Base-by-base conservation (phyloP, 2,888 invertebrate genomes). In the Suillia variegata region DNA sequence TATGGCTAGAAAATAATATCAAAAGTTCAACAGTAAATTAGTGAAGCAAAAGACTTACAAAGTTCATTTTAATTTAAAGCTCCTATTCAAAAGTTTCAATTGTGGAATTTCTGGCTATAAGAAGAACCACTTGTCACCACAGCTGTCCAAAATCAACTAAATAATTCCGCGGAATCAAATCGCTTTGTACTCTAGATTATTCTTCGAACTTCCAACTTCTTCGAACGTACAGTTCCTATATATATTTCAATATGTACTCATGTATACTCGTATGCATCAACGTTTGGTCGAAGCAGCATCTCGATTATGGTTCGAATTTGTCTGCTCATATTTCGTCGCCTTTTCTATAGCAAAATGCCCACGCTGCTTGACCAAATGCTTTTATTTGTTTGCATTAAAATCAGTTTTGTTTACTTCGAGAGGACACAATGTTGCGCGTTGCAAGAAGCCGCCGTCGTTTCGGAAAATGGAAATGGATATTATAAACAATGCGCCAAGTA, bases 1-100 rank as follows among this genome's bases (percentile, higher is more conserved):
- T 74, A 77, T 68, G 77, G 71, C 58, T 68, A 54, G 58, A n/a
- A 62, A 48, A 38, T 8, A 24, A 59, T 50, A 34, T 2, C 13
- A 50, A 56, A 22, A 26, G 53, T 38, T 38, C 18, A 12, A 18
- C 5, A 48, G 4, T 48, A 31, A 38, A 38, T 38, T 38, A 13
- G 38, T 13, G 6, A 12, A 38, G 51, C n/a, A 56, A 26, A 6
- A 26, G 26, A 26, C 26, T 26, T 26, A 26, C 26, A 10, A 6
- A 26, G 26, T 26, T 10, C 26, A 26, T 26, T 26, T 26, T 26
- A 42, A 45, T 51, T 21, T 34, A 22, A 48, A 21, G 15, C 38
- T 38, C 2, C 20, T 52, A 22, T 38, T 24, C 33, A 24, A 13
- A 50, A 15, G 49, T 49, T 18, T 12, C 20, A 21, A 21, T 10